These are phyloP conservation scores for Lycodopsis pacificus DNA, from an alignment of 2,797 vertebrate species.

Conservation along the genomic window DNA sequence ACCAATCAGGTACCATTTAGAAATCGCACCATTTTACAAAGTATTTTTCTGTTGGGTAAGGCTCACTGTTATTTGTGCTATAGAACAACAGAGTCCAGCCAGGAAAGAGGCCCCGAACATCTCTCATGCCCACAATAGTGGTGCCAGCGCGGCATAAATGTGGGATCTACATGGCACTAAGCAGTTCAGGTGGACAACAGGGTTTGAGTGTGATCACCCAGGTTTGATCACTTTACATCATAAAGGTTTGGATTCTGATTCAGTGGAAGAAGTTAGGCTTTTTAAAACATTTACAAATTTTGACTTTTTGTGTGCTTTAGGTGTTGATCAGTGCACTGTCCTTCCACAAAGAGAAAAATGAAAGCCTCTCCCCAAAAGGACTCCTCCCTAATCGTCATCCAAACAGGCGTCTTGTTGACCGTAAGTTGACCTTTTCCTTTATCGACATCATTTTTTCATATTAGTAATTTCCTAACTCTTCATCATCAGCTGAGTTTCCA, in stretches of 20 bases:
- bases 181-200: constrained; percentile 83
- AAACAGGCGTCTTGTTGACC: constrained; percentile 81
- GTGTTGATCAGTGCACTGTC: constrained; percentile 86
- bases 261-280: background rate
- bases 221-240: constrained; percentile 60
- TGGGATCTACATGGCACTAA: constrained; percentile 86
- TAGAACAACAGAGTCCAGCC: constrained; percentile 83
- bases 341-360: constrained; percentile 84
- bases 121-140: constrained; percentile 86
- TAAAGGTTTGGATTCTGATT: background rate
- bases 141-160: constrained; percentile 83
- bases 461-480: constrained; percentile 12
- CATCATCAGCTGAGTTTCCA: constrained; percentile 81
- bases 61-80: constrained; percentile 6
- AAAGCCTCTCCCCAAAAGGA: constrained; percentile 83
- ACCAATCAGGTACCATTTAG: constrained; percentile 57
- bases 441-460: background rate
- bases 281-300: background rate
- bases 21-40: background rate
- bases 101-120: constrained; percentile 84
- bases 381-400: constrained; percentile 83
- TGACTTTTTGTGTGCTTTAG: constrained; percentile 64
- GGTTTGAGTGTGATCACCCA: constrained; percentile 84
- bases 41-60: background rate
- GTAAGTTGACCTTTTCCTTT: constrained; percentile 63